phyloP scores from a whole-genome alignment of 2,888 invertebrate genomes.

The Altica lythri region DNA sequence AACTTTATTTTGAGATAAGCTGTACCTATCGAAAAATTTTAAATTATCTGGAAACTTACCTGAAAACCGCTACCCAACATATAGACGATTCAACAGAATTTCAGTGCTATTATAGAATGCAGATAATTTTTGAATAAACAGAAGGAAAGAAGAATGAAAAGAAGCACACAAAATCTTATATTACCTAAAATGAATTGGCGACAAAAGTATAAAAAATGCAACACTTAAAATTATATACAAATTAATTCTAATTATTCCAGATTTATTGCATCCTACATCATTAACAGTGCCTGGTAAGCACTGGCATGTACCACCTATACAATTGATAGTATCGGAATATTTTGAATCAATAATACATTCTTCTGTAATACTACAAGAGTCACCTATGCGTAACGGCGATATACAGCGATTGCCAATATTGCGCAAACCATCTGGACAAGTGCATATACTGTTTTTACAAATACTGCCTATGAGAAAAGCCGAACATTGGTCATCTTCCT shows the following conservation, averaged over 20 bases:
- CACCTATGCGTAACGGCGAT: no score
- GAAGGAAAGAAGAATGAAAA: not conserved
- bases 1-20: no score
- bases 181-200: no score
- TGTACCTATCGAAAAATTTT: no score
- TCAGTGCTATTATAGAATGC: no score
- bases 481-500: slow-evolving; percentile 51
- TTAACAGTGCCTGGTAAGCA: slow-evolving; percentile 44
- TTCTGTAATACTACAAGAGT: slow-evolving; percentile 43
- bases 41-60: no score
- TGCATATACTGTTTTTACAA: slow-evolving; percentile 45
- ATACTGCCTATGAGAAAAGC: slow-evolving; percentile 45
- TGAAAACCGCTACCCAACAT: no score
- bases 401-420: slow-evolving; percentile 41
- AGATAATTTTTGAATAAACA: no score
- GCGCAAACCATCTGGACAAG: slow-evolving; percentile 47
- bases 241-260: not conserved
- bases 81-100: no score
- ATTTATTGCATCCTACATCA: slow-evolving; percentile 33
- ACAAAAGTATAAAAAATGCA: slow-evolving; percentile 9
- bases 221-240: slow-evolving; percentile 2
- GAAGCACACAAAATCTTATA: not conserved
- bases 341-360: slow-evolving; percentile 47
- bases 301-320: slow-evolving; percentile 46
- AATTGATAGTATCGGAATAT: slow-evolving; percentile 41